Conservation (phyloP, 2,888 invertebrate genomes). For the Pomacea canaliculata region DNA sequence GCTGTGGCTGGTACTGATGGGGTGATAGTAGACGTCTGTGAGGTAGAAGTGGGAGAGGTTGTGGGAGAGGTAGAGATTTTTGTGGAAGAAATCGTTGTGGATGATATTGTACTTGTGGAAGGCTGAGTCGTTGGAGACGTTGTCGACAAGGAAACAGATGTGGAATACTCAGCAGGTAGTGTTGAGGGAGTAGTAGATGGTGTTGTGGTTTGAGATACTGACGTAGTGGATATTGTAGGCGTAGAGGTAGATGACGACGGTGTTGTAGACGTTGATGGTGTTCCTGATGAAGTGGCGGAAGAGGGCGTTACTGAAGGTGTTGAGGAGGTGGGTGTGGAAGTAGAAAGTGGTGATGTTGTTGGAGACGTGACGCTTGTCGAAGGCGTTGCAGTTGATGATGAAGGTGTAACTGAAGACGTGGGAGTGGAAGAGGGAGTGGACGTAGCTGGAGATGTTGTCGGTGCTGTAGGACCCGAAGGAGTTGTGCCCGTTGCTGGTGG, state of each 20-base stretch:
- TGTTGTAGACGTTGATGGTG: too few relatives aligned
- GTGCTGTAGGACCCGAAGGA: not conserved
- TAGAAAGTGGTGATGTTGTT: not conserved
- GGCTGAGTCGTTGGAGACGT: too few relatives aligned
- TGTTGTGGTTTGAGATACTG: not conserved
- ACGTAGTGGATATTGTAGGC: too few relatives aligned
- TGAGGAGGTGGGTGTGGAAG: not conserved
- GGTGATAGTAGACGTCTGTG: too few relatives aligned
- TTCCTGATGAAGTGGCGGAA: not conserved
- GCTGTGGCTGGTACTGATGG: too few relatives aligned
- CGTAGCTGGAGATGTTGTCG: not conserved
- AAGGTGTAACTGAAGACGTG: not conserved
- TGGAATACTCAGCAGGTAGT: too few relatives aligned
- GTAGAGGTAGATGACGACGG: too few relatives aligned
- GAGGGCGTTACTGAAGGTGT: not conserved
- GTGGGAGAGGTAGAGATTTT: too few relatives aligned
- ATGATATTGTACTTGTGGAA: too few relatives aligned
- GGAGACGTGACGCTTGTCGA: not conserved
- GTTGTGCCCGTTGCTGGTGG: not conserved
- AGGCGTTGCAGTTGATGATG: not conserved
- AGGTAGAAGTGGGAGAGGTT: not conserved
- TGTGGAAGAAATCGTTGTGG: too few relatives aligned
- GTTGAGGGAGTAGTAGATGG: not conserved
- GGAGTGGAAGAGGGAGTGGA: not conserved
- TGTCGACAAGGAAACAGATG: too few relatives aligned